Evolutionary conservation across 2,797 vertebrate genomes (phyloP), one percentile per base, ranked within the genome.

Genomic region (Sebastes matsubarae): DNA sequence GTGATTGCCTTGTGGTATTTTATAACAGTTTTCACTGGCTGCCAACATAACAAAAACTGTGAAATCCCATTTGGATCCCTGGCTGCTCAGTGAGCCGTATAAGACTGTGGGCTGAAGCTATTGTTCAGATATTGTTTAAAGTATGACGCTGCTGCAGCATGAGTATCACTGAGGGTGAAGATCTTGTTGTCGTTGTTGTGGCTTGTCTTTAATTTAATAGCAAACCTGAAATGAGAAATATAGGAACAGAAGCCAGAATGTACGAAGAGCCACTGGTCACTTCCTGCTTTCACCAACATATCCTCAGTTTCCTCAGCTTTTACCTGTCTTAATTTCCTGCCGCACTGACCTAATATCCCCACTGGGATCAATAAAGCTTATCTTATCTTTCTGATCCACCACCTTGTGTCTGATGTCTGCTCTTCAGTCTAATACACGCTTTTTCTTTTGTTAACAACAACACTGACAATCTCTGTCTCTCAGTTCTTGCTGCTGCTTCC

Each of bases 241-340:
- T 24, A 54, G 22, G 58, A 65, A 29, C 30, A 67, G 70, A 83
- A 63, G 60, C 27, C 52, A 54, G 38, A 57, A 29, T 22, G 22
- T 34, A 11, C 5, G 4, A 46, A 38, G 32, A 71, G 54, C 58
- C 61, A 13, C 46, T 50, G 18, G 20, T 34, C 27, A 14, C 66
- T 52, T 75, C 79, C 77, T 69, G 36, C 59, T 77, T 36, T 38
- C 58, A 64, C 36, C 60, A 55, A 57, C 38, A 32, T 3, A 16
- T 34, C 29, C 70, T 77, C 30, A 4, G 34, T 58, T 87, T 87
- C 82, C 58, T 66, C 73, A 58, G 42, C 71, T 64, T 72, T 46
- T 75, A 34, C 36, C 54, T 78, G 74, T 72, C 68, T 90, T 93
- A 79, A 93, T 94, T 92, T 94, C 92, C 91, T 92, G 89, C 68